Evolutionary conservation across 2,113 vertebrate species (phyloP).

Genomic region (Asarcornis scutulata): DNA sequence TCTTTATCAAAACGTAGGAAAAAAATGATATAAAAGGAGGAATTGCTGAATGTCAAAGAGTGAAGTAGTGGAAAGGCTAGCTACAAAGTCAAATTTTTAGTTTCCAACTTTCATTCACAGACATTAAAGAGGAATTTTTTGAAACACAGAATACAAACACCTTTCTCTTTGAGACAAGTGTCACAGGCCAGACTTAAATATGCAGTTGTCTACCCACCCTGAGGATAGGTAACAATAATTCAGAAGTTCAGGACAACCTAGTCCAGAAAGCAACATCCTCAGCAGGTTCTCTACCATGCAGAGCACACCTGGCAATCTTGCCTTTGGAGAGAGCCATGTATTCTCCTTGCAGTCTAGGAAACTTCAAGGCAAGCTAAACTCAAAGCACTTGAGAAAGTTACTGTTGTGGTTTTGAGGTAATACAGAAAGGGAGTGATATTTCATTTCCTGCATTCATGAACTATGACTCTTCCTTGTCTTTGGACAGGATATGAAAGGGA

Average conservation of each 20-base stretch:
- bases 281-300: not conserved
- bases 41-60: not conserved
- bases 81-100: not conserved
- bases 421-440: not conserved
- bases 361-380: not conserved
- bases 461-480: not conserved
- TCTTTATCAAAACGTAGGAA: not conserved
- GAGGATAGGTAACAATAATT: not conserved
- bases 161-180: not conserved
- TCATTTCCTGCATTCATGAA: not conserved
- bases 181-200: rapidly evolving
- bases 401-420: not conserved
- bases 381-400: not conserved
- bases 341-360: not conserved
- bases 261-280: not conserved
- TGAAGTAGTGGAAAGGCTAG: not conserved
- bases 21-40: not conserved
- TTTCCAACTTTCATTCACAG: not conserved
- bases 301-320: not conserved
- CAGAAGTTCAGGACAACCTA: not conserved
- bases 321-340: not conserved
- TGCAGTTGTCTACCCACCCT: not conserved
- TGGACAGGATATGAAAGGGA: not conserved
- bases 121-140: not conserved
- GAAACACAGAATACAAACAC: not conserved